Conservation (phyloP, 2,113 vertebrate genomes). For the Barnardius zonarius region DNA sequence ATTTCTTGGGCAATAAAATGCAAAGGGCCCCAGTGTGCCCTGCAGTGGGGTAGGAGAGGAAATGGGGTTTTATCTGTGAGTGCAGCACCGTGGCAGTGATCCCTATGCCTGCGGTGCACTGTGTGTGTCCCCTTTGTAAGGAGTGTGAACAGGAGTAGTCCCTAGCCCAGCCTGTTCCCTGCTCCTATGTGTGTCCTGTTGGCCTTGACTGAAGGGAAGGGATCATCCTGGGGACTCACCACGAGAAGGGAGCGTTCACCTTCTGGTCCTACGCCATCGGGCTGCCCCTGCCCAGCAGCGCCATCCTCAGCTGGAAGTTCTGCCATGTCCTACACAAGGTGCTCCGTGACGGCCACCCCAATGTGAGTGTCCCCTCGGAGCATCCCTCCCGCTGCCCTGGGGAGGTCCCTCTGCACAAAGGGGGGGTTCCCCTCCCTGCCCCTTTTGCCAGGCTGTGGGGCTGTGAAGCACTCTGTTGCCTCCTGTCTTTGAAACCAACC, state of each 20-base stretch:
- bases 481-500: neutral
- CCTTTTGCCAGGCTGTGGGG: accelerated
- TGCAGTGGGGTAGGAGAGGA: neutral
- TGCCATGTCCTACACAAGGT: conserved; percentile 96
- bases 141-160: neutral
- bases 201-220: conserved; percentile 81
- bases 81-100: accelerated
- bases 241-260: conserved; percentile 95
- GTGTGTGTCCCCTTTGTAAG: neutral
- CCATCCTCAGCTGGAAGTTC: conserved; percentile 99
- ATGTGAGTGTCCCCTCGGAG: conserved; percentile 77
- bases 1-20: neutral
- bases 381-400: accelerated
- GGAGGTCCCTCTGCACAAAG: neutral
- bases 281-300: conserved; percentile 87
- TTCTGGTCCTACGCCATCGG: conserved; percentile 97
- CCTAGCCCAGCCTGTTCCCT: neutral
- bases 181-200: neutral
- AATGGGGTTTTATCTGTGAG: neutral
- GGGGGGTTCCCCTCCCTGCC: neutral
- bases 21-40: accelerated
- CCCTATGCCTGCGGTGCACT: accelerated
- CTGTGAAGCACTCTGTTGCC: neutral
- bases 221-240: conserved; percentile 94
- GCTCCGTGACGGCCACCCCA: conserved; percentile 90